phyloP scores from a whole-genome alignment of 2,113 vertebrate species.

The Mesitornis unicolor region DNA sequence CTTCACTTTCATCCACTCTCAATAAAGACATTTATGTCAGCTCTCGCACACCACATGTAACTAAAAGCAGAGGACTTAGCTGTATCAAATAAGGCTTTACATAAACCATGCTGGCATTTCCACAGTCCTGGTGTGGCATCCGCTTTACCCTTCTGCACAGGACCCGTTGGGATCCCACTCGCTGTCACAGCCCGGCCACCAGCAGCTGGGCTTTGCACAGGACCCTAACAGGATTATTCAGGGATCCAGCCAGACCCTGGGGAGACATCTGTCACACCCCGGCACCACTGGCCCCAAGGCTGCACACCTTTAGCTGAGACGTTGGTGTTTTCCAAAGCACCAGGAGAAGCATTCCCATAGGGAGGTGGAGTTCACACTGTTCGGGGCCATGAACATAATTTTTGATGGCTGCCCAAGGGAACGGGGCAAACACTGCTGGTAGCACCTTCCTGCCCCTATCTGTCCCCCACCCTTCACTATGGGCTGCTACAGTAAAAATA shows the following conservation, averaged over 20 bases:
- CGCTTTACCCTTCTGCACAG: neutral
- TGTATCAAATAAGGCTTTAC: neutral
- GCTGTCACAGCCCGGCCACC: neutral
- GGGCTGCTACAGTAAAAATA: neutral
- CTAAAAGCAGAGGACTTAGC: neutral
- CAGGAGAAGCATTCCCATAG: neutral
- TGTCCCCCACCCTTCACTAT: neutral
- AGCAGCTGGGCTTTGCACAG: neutral
- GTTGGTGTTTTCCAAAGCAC: neutral
- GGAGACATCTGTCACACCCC: neutral
- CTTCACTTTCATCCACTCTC: neutral
- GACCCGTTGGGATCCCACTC: rapidly evolving
- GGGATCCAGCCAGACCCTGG: neutral
- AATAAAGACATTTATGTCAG: rapidly evolving
- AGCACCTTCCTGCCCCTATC: neutral
- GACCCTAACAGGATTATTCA: neutral
- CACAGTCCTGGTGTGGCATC: neutral
- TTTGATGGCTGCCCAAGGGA: neutral
- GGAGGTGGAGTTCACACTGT: neutral
- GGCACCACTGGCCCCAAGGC: rapidly evolving
- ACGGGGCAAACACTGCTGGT: neutral
- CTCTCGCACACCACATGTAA: neutral
- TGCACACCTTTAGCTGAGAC: neutral
- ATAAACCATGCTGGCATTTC: neutral
- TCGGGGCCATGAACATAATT: neutral